Evolutionary conservation across 2,888 invertebrate genomes (phyloP), one percentile per base, ranked within the genome.

Genomic region (Blastobasis adustella): DNA sequence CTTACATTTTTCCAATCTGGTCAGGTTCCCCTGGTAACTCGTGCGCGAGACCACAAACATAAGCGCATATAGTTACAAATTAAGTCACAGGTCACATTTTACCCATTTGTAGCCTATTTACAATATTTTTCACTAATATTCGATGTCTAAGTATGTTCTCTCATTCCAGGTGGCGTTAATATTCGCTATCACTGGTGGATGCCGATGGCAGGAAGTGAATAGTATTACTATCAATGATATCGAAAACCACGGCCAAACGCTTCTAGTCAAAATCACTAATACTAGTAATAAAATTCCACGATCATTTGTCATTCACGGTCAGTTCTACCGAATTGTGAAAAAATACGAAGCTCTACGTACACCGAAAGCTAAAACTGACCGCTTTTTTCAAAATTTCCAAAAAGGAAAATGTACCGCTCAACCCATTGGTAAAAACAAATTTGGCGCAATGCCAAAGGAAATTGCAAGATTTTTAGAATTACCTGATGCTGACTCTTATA

Each of bases 371-470:
- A 58, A 58, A 37, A 51, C 9, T 41, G 41, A 56, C 49, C 51
- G 55, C n/a, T 60, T 60, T 23, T 62, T 62, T 47, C 52, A 47
- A 50, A 52, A 53, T 43, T 57, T 52, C 40, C 52, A 51, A 6
- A 58, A 52, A n/a, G 58, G 56, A 5, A 62, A 55, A 49, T 62
- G 60, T 47, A 59, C 53, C 5, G 1, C 23, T 8, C 61, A 61
- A 39, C 37, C 48, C 5, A 55, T 59, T 39, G 58, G 55, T 36
- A 54, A 49, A 37, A 60, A 57, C 45, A 57, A 58, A 53, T 54
- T 59, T 51, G 55, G 55, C 5, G n/a, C 41, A 6, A 60, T 60
- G 55, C 58, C 62, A 1, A 58, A 54, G 49, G 52, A 59, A 56
- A 56, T 61, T 5, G 59, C 59, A 4, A 53, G 23, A 23, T 58